A percentile compares a stretch with the other conserved stretches of the same genome.
Evolutionary conservation across 2,888 invertebrate genomes (phyloP).

Genomic region (Dicranocentrus wangi): DNA sequence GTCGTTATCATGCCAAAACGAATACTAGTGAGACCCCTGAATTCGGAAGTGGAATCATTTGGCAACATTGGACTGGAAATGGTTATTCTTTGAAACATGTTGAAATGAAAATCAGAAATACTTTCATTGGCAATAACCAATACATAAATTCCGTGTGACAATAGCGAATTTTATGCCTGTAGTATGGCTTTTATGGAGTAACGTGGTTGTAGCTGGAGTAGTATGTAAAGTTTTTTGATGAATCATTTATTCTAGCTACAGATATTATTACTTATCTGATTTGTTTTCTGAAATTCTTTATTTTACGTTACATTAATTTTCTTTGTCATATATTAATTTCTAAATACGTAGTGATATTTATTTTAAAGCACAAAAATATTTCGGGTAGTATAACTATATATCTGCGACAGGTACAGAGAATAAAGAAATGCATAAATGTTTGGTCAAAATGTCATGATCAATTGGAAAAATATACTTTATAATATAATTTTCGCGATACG

Average conservation of each 20-base stretch:
- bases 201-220: too few relatives aligned
- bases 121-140: slow-evolving; percentile 37
- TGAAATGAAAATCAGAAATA: slow-evolving; percentile 67
- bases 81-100: slow-evolving; percentile 56
- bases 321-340: not conserved
- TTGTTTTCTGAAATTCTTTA: not conserved
- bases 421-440: not conserved
- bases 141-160: not conserved
- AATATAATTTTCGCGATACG: slow-evolving; percentile 6
- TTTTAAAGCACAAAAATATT: slow-evolving; percentile 27
- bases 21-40: slow-evolving; percentile 31
- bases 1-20: slow-evolving; percentile 35
- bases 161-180: too few relatives aligned
- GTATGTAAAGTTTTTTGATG: too few relatives aligned
- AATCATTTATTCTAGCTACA: too few relatives aligned
- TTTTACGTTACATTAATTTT: not conserved
- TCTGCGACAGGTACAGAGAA: slow-evolving; percentile 51
- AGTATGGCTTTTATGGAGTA: too few relatives aligned
- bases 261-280: too few relatives aligned
- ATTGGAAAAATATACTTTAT: not conserved
- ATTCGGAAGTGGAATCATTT: slow-evolving; percentile 64
- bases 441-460: slow-evolving; percentile 7
- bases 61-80: slow-evolving; percentile 58
- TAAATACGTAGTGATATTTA: not conserved
- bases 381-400: slow-evolving; percentile 42